phyloP scores from a whole-genome alignment of 23 tunicate species.

The Trididemnum clinides region DNA sequence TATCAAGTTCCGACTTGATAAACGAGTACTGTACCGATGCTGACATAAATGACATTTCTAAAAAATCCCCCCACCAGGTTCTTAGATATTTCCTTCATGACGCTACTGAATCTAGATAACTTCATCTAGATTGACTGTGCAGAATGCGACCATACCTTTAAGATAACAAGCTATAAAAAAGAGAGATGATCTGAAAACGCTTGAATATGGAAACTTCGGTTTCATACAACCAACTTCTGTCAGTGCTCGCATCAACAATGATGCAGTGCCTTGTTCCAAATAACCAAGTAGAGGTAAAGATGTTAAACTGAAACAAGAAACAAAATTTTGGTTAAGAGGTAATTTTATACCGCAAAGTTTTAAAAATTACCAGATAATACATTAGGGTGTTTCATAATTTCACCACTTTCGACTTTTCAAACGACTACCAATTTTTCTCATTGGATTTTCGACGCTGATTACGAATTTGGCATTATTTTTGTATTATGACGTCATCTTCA shows the following conservation, averaged over 20 bases:
- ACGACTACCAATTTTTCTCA: no score
- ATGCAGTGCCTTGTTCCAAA: slow-evolving; percentile 77
- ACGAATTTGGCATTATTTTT: no score
- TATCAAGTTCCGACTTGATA: no score
- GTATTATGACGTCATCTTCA: no score
- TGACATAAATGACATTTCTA: not conserved
- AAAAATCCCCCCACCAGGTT: not conserved
- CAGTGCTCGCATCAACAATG: slow-evolving; percentile 53
- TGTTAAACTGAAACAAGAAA: slow-evolving; percentile 42
- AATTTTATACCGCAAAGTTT: no score
- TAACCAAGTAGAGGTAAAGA: slow-evolving; percentile 78
- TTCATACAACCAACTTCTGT: slow-evolving; percentile 84
- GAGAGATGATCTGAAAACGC: slow-evolving; percentile 60
- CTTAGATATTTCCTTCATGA: no score
- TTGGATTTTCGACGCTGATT: no score
- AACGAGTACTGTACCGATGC: not conserved
- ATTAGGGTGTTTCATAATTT: no score
- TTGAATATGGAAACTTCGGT: slow-evolving; percentile 85
- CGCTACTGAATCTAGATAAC: no score
- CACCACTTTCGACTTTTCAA: no score
- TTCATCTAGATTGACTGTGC: not conserved
- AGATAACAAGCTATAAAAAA: slow-evolving; percentile 75
- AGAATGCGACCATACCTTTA: slow-evolving; percentile 43
- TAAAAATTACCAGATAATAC: no score
- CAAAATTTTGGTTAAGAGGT: no score